Evolutionary conservation across 2,797 vertebrate genomes (phyloP).

Genomic region (Cyclopterus lumpus): DNA sequence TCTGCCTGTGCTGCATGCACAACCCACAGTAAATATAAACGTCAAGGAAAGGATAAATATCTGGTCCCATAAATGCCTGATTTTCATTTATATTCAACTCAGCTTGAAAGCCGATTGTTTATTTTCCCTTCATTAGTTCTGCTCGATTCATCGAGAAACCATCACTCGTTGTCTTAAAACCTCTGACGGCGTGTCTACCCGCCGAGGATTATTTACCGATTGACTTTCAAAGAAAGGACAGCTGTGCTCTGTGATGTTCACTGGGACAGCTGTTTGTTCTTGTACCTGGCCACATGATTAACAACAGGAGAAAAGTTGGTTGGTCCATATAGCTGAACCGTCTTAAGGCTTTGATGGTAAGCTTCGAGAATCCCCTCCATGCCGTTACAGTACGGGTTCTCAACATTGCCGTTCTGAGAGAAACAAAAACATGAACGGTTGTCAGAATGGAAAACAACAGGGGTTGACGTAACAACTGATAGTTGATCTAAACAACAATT

Average conservation of each 20-base stretch:
- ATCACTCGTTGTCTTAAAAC: conserved; percentile 47
- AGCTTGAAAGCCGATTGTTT: conserved; percentile 40
- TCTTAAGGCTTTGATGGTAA: conserved; percentile 95
- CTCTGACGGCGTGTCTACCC: conserved; percentile 13
- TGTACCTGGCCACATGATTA: conserved; percentile 94
- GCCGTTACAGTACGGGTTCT: conserved; percentile 93
- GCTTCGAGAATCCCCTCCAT: conserved; percentile 96
- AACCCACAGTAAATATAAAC: too few species aligned
- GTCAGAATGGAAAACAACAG: neutral
- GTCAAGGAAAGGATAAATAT: neutral
- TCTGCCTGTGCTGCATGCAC: neutral
- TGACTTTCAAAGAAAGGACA: conserved; percentile 34
- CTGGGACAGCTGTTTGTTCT: conserved; percentile 17
- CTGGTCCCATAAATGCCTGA: conserved; percentile 28
- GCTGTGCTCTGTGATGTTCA: conserved; percentile 4
- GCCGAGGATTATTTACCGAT: conserved; percentile 37
- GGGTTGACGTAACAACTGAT: neutral
- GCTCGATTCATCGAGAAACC: conserved; percentile 44
- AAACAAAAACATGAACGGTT: conserved; percentile 11
- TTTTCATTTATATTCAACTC: conserved; percentile 57
- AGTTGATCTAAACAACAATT: neutral
- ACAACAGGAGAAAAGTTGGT: conserved; percentile 96
- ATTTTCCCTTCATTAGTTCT: conserved; percentile 54
- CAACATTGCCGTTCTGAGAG: conserved; percentile 90
- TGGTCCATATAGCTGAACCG: conserved; percentile 96